phyloP scores from a whole-genome alignment of 2,797 vertebrate species.

The Rhodeus uyekii region DNA sequence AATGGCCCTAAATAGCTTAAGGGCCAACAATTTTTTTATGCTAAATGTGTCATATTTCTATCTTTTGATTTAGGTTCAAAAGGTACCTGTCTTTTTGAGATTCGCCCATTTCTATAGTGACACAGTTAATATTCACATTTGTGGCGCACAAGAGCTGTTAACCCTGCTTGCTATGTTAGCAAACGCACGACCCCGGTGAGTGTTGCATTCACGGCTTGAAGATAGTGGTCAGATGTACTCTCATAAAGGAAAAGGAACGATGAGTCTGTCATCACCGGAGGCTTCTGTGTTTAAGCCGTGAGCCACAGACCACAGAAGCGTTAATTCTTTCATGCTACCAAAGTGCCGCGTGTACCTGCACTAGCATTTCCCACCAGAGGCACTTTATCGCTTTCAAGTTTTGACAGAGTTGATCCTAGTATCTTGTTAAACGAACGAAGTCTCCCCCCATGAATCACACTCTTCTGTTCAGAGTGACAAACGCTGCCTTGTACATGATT shows the following conservation, averaged over 20 bases:
- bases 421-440: constrained; percentile 32
- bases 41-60: not conserved
- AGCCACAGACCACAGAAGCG: not conserved
- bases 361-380: constrained; percentile 29
- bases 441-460: constrained; percentile 46
- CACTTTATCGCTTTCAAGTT: constrained; percentile 35
- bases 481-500: constrained; percentile 41
- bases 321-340: constrained; percentile 29
- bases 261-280: not conserved
- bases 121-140: constrained; percentile 23
- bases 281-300: not conserved
- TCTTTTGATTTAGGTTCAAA: not conserved
- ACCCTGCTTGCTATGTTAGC: constrained; percentile 40
- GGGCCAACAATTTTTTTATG: not conserved
- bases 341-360: not conserved
- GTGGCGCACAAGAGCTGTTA: constrained; percentile 21
- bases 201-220: not conserved
- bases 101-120: constrained; percentile 28
- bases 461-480: constrained; percentile 32
- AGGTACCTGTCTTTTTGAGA: not conserved
- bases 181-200: constrained; percentile 43
- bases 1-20: not conserved
- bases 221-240: not conserved
- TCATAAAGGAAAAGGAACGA: not conserved
- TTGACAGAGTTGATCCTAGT: constrained; percentile 48